Evolutionary conservation across 2,888 invertebrate genomes (phyloP).

Genomic region (Cylloceria caligata): DNA sequence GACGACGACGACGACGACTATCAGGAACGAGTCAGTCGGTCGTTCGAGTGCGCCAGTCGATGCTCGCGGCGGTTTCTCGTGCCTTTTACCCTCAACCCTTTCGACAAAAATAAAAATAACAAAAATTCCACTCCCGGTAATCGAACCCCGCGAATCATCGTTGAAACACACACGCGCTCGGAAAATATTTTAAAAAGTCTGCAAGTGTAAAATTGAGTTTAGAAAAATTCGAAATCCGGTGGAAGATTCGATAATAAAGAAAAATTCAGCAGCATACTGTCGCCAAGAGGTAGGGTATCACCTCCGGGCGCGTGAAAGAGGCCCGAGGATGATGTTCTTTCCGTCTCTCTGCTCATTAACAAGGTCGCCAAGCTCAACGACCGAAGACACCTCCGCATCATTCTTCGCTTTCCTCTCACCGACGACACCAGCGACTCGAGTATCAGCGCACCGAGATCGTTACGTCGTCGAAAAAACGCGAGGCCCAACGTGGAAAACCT

Average conservation of each 20-base stretch:
- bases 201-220: background rate
- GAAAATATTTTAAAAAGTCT: background rate
- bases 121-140: background rate
- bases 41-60: slow-evolving; percentile 61
- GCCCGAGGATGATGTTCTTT: slow-evolving; percentile 51
- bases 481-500: background rate
- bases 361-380: slow-evolving; percentile 35
- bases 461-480: background rate
- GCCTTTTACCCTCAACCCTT: slow-evolving; percentile 4
- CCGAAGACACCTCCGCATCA: background rate
- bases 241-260: background rate
- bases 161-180: too few species aligned
- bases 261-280: slow-evolving; percentile 30
- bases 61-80: slow-evolving; percentile 52
- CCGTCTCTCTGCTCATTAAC: slow-evolving; percentile 19
- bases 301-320: slow-evolving; percentile 40
- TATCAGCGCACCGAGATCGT: background rate
- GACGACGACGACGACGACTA: slow-evolving; percentile 56
- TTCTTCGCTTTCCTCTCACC: background rate
- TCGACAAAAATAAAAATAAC: background rate
- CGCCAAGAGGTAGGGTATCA: slow-evolving; percentile 15
- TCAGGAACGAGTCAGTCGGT: slow-evolving; percentile 67
- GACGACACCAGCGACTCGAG: too few species aligned
- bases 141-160: too few species aligned
- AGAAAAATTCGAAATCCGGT: too few species aligned